Evolutionary conservation across 2,113 vertebrate genomes (phyloP).

Genomic region (Dicerorhinus sumatrensis): DNA sequence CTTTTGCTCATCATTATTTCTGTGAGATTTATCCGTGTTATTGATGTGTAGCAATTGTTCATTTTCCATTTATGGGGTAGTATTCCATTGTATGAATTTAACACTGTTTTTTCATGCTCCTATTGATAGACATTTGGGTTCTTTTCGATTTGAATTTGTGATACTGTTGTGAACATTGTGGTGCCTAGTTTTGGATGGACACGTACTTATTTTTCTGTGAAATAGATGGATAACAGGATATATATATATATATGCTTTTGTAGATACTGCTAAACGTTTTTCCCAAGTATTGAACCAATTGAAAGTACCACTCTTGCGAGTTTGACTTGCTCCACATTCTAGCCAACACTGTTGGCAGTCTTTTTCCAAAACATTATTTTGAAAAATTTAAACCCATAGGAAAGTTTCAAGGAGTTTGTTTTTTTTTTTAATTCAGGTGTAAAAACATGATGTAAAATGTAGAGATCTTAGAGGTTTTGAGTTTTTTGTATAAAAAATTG

Average conservation of each 20-base stretch:
- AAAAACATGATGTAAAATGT: not conserved
- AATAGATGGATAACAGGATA: not conserved
- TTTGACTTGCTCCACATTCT: not conserved
- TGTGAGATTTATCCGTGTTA: not conserved
- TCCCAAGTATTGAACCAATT: not conserved
- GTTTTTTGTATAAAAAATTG: constrained; percentile 14
- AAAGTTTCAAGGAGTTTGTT: not conserved
- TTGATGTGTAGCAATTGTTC: not conserved
- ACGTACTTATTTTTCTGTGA: not conserved
- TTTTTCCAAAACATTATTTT: not conserved
- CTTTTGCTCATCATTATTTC: not conserved
- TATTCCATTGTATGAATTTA: not conserved
- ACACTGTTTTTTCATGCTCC: not conserved
- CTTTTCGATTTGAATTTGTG: not conserved
- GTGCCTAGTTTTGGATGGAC: not conserved
- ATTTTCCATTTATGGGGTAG: not conserved
- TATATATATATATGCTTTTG: not conserved
- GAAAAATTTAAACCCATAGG: not conserved
- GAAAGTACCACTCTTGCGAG: not conserved
- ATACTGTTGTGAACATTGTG: not conserved
- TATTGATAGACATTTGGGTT: not conserved
- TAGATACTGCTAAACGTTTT: not conserved
- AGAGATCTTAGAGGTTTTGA: not conserved
- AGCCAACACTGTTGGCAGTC: not conserved
- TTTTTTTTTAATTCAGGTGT: not conserved